phyloP scores from a whole-genome alignment of 2,888 invertebrate species.

The Anarsia innoxiella region DNA sequence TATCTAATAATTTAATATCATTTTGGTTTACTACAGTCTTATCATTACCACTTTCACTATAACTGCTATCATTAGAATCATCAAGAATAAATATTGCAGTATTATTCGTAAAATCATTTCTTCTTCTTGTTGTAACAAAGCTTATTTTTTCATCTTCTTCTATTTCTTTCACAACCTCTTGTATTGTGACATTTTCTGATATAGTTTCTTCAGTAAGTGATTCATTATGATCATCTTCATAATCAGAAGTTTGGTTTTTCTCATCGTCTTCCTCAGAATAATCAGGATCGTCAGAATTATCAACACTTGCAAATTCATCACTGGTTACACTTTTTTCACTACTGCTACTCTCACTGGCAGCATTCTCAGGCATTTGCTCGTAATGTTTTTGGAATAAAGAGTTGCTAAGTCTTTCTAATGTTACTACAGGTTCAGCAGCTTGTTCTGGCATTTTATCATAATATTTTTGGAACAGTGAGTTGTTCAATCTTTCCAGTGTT shows the following conservation, averaged over 20 bases:
- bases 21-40: conserved; percentile 17
- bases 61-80: conserved; percentile 33
- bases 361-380: conserved; percentile 26
- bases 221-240: too few species aligned
- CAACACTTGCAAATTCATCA: conserved; percentile 23
- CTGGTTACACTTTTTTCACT: conserved; percentile 18
- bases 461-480: conserved; percentile 42
- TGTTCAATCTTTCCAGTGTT: conserved; percentile 37
- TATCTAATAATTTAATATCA: conserved; percentile 2
- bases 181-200: too few species aligned
- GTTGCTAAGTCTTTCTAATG: conserved; percentile 40
- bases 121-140: conserved; percentile 61
- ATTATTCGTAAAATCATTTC: conserved; percentile 40
- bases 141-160: conserved; percentile 37
- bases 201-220: too few species aligned
- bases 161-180: conserved; percentile 12
- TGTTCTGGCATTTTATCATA: conserved; percentile 28
- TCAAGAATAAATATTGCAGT: conserved; percentile 40
- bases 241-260: background rate
- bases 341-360: too few species aligned
- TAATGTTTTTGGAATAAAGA: conserved; percentile 43
- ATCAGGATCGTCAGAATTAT: background rate
- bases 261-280: too few species aligned
- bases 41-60: conserved; percentile 24
- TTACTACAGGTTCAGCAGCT: conserved; percentile 36